Evolutionary conservation across 1,140 invertebrate genomes (phyloP).

Genomic region (Calycopis cecrops): DNA sequence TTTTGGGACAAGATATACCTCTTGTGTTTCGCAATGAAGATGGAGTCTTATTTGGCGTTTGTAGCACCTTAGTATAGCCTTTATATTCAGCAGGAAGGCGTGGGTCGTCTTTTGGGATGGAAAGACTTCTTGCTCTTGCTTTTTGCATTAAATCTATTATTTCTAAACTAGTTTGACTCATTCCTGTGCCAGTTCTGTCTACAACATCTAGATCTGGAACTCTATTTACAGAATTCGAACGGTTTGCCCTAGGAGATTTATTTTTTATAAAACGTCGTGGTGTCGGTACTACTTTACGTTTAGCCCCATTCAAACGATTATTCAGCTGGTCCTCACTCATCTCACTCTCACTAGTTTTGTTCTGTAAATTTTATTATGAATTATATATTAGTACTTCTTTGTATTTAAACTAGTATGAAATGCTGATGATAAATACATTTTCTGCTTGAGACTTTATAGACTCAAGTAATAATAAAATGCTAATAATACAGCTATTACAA

Average conservation of each 20-base stretch:
- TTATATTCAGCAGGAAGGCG: constrained; percentile 53
- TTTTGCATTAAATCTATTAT: constrained; percentile 71
- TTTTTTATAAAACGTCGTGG: constrained; percentile 60
- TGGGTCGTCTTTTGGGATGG: constrained; percentile 68
- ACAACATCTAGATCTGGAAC: constrained; percentile 42
- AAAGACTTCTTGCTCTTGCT: constrained; percentile 68
- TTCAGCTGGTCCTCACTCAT: constrained; percentile 71
- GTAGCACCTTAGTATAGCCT: constrained; percentile 48
- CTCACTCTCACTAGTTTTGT: constrained; percentile 75
- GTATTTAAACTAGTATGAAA: constrained; percentile 20
- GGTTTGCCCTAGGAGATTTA: constrained; percentile 58
- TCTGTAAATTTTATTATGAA: constrained; percentile 68
- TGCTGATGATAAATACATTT: constrained; percentile 13
- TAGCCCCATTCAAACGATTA: constrained; percentile 46
- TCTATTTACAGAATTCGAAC: constrained; percentile 63
- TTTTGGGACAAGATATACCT: constrained; percentile 71
- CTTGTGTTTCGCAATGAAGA: constrained; percentile 51
- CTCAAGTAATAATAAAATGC: constrained; percentile 47
- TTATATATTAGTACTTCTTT: constrained; percentile 49
- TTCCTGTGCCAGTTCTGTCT: constrained; percentile 58
- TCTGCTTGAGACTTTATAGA: constrained; percentile 19
- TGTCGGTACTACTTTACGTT: constrained; percentile 53
- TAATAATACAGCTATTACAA: constrained; percentile 58
- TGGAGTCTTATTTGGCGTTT: constrained; percentile 68
- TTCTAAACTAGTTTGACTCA: constrained; percentile 68